Base-by-base conservation (phyloP, 1,140 invertebrate genomes). In the Eriocheir sinensis region DNA sequence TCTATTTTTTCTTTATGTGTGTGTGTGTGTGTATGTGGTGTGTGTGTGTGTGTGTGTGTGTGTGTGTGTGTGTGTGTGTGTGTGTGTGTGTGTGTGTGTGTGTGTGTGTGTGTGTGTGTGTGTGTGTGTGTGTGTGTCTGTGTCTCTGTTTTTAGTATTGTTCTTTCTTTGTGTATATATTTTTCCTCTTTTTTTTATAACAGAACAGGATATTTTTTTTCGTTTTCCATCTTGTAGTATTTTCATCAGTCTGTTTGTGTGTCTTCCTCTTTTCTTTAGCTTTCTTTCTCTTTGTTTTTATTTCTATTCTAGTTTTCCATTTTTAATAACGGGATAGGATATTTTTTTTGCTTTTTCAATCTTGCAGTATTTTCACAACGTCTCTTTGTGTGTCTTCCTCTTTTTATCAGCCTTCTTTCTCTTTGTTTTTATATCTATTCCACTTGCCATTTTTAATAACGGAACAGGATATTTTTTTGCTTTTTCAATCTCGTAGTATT, bases 1-100 rank as follows among this genome's bases (percentile, higher is more conserved):
- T 90, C 48, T 90, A 90, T 90, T 38, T 90, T 38, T 90, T 41
- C 32, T 15, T 90, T 30, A 92, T 92, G 38, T 92, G 81, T 92
- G 38, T 92, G 81, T 92, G 38, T 92, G 38, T 92, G 9, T 83
- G 41, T 92, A 38, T 92, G 83, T 92, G 17, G 41, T 72, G 30
- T 85, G 27, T 81, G 80, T 92, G 38, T 40, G 60, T 91, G 32
- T 91, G 60, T 60, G 6, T 92, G 38, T 53, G 79, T 85, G 41
- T 92, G 41, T 79, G 44, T 92, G 32, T 79, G 80, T 79, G 30
- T 79, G 48, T 48, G 41, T 48, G 85, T 83, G 83, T 48, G 48
- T 83, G 36, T 44, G 83, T 34, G 4, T 85, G 48, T 86, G 17
- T 86, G 48, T 93, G 32, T 90, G 30, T 90, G 48, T 90, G n/a